Conservation (phyloP, 2,888 invertebrate species). For the Oscheius myriophilus region DNA sequence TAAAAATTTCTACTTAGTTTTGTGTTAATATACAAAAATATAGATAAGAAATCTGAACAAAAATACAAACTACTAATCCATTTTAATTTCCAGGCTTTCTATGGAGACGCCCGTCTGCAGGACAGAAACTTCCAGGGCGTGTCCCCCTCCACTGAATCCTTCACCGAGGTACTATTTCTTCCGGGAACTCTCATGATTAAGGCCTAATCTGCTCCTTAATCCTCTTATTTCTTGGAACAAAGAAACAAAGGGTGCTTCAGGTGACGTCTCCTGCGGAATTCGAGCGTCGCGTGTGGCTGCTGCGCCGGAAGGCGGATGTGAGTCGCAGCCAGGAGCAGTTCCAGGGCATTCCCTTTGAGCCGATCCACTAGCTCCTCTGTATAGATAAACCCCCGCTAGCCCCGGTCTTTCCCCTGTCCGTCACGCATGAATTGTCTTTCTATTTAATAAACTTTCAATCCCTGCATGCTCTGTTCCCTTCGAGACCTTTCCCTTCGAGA, state of each 20-base stretch:
- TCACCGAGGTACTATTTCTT: conserved; percentile 21
- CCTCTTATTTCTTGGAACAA: not conserved
- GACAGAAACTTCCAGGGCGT: conserved; percentile 45
- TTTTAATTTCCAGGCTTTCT: conserved; percentile 35
- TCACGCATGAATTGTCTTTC: too few relatives aligned
- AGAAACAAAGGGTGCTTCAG: conserved; percentile 10
- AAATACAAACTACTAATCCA: too few relatives aligned
- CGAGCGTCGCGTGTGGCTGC: conserved; percentile 26
- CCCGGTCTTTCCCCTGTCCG: too few relatives aligned
- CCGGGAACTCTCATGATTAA: not conserved
- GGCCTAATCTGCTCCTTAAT: not conserved
- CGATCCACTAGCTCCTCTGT: conserved; percentile 6
- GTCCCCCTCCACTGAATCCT: conserved; percentile 24
- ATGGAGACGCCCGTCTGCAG: conserved; percentile 46
- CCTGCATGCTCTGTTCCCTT: too few relatives aligned
- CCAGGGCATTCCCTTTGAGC: conserved; percentile 16
- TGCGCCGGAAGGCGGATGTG: conserved; percentile 27
- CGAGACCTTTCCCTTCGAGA: not conserved
- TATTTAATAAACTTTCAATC: too few relatives aligned
- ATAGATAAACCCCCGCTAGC: too few relatives aligned
- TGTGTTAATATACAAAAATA: too few relatives aligned
- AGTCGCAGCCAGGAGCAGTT: conserved; percentile 18
- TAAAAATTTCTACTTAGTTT: too few relatives aligned
- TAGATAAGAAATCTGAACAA: too few relatives aligned
- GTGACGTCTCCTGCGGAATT: conserved; percentile 25